These are phyloP conservation scores for Arenaria interpres DNA, from an alignment of 2,113 vertebrate genomes.

Conservation along the genomic window DNA sequence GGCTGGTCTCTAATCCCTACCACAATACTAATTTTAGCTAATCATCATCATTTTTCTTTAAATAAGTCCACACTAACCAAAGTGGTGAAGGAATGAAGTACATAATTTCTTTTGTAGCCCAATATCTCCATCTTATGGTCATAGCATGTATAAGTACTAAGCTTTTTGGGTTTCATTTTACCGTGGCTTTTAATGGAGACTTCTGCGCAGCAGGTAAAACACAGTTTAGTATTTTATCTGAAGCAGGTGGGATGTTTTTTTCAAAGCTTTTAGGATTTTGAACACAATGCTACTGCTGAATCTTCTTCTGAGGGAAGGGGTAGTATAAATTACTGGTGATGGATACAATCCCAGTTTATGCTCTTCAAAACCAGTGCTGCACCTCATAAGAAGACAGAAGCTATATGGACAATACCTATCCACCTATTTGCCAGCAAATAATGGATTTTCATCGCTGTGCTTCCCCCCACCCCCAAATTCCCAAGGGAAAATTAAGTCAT, in stretches of 20 bases:
- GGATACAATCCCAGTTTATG: background rate
- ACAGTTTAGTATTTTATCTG: background rate
- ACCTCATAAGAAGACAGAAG: background rate
- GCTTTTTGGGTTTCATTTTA: background rate
- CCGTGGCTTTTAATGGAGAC: background rate
- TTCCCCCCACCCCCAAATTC: background rate
- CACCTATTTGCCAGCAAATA: background rate
- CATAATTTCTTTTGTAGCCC: slow-evolving; percentile 55
- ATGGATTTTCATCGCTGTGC: background rate
- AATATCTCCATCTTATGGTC: slow-evolving; percentile 74
- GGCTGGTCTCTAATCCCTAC: slow-evolving; percentile 3
- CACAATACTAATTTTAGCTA: slow-evolving; percentile 14
- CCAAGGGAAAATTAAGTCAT: background rate
- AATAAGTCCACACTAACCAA: background rate
- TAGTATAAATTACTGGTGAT: background rate
- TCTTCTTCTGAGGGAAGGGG: background rate
- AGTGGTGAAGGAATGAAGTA: background rate
- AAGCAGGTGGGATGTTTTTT: background rate
- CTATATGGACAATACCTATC: background rate
- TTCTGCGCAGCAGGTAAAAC: background rate
- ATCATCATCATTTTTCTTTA: background rate
- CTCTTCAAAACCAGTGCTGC: background rate
- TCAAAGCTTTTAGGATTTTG: background rate
- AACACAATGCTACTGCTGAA: background rate
- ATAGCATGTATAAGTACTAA: background rate